Evolutionary conservation across 2,113 vertebrate species (phyloP).

Genomic region (Mionectes macconnelli): DNA sequence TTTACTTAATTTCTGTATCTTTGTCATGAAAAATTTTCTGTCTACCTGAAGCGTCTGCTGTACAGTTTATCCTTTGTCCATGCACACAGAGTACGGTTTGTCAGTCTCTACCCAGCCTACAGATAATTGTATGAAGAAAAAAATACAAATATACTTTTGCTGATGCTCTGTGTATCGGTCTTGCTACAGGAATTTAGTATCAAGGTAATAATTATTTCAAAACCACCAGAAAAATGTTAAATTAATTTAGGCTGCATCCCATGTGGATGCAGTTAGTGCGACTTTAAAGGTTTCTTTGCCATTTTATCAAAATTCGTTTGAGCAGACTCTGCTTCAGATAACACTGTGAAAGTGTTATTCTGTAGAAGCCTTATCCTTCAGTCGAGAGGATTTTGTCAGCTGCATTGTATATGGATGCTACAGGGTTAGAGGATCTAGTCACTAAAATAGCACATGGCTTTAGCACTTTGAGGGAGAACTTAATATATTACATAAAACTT

Average conservation of each 20-base stretch:
- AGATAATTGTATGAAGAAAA: not conserved
- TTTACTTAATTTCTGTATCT: not conserved
- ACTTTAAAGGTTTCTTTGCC: not conserved
- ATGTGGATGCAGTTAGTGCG: not conserved
- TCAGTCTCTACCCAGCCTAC: not conserved
- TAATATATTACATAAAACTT: not conserved
- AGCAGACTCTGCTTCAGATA: not conserved
- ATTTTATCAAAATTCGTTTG: not conserved
- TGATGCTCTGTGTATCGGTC: not conserved
- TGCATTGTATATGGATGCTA: not conserved
- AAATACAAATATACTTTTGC: not conserved
- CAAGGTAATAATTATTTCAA: not conserved
- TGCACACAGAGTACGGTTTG: not conserved
- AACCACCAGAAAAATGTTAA: not conserved
- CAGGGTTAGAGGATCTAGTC: not conserved
- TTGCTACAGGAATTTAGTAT: not conserved
- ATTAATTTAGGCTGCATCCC: not conserved
- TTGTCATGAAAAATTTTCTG: not conserved
- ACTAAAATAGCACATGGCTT: fast-evolving
- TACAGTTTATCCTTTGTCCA: not conserved
- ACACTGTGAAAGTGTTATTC: not conserved
- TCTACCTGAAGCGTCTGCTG: not conserved
- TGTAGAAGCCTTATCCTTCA: not conserved
- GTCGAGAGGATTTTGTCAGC: not conserved
- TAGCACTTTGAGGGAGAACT: not conserved